A percentile compares a stretch with the other conserved stretches of the same genome.
Evolutionary conservation across 2,888 invertebrate species (phyloP).

Genomic region (Stictocephala bisonia): DNA sequence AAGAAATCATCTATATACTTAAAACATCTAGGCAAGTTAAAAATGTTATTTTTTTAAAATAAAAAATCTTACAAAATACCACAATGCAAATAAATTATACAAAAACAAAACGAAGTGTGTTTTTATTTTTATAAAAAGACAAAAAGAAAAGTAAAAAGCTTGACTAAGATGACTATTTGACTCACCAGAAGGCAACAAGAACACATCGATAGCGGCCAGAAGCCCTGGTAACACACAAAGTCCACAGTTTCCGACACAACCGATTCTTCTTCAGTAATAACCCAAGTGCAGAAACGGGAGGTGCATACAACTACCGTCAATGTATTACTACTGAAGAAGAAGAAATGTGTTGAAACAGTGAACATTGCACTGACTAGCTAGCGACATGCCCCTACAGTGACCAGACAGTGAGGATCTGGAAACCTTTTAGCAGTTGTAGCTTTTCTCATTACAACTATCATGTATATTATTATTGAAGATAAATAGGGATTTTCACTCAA

Average conservation of each 20-base stretch:
- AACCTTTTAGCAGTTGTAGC: no score
- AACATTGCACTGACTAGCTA: no score
- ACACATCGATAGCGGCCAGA: conserved; percentile 40
- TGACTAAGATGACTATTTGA: not conserved
- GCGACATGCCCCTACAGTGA: no score
- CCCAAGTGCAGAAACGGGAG: not conserved
- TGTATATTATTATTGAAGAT: no score
- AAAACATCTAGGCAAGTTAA: no score
- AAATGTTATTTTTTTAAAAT: no score
- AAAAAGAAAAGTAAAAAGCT: not conserved
- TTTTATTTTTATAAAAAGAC: not conserved
- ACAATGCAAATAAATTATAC: not conserved
- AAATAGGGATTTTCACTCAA: no score
- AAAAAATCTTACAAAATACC: no score
- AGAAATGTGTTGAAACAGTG: conserved; percentile 48
- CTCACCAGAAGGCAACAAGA: conserved; percentile 42
- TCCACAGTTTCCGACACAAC: conserved; percentile 41
- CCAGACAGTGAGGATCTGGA: no score
- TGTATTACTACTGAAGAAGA: conserved; percentile 51
- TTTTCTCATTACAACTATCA: no score
- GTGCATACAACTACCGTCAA: conserved; percentile 41
- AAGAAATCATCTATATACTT: no score
- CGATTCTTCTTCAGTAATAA: conserved; percentile 44
- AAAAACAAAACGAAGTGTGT: conserved; percentile 45
- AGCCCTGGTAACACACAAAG: conserved; percentile 39